Evolutionary conservation across 2,113 vertebrate genomes (phyloP).

Genomic region (Pyxicephalus adspersus): DNA sequence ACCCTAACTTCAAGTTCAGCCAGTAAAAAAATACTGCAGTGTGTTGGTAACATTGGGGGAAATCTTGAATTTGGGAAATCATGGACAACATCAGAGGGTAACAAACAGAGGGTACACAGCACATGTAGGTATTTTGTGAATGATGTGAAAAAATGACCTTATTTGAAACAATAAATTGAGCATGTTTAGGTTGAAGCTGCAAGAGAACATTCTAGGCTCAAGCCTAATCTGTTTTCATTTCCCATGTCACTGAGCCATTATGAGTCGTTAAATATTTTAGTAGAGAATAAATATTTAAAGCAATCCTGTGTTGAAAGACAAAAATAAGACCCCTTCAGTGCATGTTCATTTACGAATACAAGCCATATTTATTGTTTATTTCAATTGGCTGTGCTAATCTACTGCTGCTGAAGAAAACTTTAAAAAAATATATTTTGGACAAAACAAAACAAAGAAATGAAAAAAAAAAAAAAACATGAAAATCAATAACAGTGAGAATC

Average conservation of each 20-base stretch:
- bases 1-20: too few species aligned
- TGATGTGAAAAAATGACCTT: not conserved
- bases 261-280: conserved; percentile 45
- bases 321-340: conserved; percentile 14
- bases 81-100: too few species aligned
- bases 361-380: conserved; percentile 11
- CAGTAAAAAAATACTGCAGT: too few species aligned
- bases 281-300: conserved; percentile 45
- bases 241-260: conserved; percentile 25
- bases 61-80: too few species aligned
- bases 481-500: not conserved
- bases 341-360: conserved; percentile 29
- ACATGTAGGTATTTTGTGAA: not conserved
- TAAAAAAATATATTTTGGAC: not conserved
- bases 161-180: not conserved
- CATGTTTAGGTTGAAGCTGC: not conserved
- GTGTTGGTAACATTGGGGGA: too few species aligned
- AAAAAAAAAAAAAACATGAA: not conserved
- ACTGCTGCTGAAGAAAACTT: not conserved
- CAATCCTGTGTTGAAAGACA: conserved; percentile 18
- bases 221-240: conserved; percentile 25
- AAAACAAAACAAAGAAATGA: not conserved
- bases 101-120: too few species aligned
- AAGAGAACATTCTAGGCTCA: conserved; percentile 17
- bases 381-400: not conserved